phyloP scores from a whole-genome alignment of 2,113 vertebrate genomes.

The Petrocephalus microphthalmus region DNA sequence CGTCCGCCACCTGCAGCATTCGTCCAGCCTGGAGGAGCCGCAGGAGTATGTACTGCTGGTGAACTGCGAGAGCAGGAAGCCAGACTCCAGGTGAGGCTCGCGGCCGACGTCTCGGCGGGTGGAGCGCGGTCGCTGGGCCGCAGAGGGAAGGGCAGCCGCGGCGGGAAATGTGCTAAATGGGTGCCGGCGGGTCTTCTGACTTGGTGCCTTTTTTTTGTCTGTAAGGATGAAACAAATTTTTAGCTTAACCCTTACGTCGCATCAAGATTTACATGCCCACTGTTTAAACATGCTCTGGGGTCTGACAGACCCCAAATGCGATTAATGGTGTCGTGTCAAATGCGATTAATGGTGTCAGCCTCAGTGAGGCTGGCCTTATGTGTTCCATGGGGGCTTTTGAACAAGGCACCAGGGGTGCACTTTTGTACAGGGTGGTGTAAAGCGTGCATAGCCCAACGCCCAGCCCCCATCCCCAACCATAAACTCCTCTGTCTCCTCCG shows the following conservation, averaged over 20 bases:
- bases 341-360: not conserved
- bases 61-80: slow-evolving; percentile 98
- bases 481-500: slow-evolving; percentile 35
- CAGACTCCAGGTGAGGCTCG: slow-evolving; percentile 78
- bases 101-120: not conserved
- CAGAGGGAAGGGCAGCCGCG: not conserved
- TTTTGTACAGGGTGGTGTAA: not conserved
- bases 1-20: slow-evolving; percentile 75
- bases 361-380: not conserved
- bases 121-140: not conserved
- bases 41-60: slow-evolving; percentile 94
- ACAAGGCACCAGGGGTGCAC: not conserved
- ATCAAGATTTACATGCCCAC: too few species aligned
- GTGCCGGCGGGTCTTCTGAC: not conserved
- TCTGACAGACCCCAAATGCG: too few species aligned
- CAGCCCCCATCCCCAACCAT: not conserved
- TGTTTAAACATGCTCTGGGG: too few species aligned
- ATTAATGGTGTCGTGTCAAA: too few species aligned
- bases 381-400: not conserved
- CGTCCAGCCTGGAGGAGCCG: slow-evolving; percentile 83
- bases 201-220: too few species aligned
- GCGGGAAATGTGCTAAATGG: not conserved
- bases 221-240: too few species aligned
- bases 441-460: too few species aligned
- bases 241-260: too few species aligned